Percentiles rank a stretch among this genome's conserved stretches.
Evolutionary conservation across 2,888 invertebrate species (phyloP).

Genomic region (Zeuzera pyrina): DNA sequence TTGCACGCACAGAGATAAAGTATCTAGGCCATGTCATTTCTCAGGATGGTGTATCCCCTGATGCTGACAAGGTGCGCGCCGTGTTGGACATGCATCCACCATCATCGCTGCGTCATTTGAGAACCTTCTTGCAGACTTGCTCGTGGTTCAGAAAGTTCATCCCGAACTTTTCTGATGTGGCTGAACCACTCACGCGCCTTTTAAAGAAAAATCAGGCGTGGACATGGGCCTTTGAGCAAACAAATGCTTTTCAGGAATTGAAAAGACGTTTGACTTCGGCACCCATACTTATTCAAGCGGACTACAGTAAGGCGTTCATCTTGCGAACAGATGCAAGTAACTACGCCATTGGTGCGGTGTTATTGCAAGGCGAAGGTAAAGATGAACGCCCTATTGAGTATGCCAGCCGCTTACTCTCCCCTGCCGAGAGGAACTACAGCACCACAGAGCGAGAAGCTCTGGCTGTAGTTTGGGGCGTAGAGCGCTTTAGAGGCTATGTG

Average conservation of each 20-base stretch:
- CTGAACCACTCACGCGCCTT: slow-evolving; percentile 15
- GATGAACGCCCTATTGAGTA: slow-evolving; percentile 19
- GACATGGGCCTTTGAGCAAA: too few species aligned
- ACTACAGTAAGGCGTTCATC: slow-evolving; percentile 18
- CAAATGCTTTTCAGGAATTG: slow-evolving; percentile 12
- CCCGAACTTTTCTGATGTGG: too few species aligned
- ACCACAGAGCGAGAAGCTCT: slow-evolving; percentile 43
- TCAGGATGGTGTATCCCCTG: too few species aligned
- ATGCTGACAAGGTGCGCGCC: too few species aligned
- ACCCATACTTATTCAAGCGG: slow-evolving; percentile 16
- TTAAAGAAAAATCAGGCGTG: slow-evolving; percentile 16
- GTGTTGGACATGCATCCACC: too few species aligned
- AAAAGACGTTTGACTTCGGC: slow-evolving; percentile 14
- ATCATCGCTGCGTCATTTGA: slow-evolving; percentile 4
- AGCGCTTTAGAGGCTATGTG: slow-evolving; percentile 23
- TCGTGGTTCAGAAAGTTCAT: too few species aligned
- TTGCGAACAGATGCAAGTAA: slow-evolving; percentile 25
- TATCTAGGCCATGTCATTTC: too few species aligned
- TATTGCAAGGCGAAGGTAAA: slow-evolving; percentile 22
- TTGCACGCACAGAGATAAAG: too few species aligned
- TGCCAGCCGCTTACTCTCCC: slow-evolving; percentile 17
- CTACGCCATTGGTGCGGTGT: slow-evolving; percentile 23
- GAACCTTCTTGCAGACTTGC: too few species aligned
- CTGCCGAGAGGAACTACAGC: slow-evolving; percentile 34
- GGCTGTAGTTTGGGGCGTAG: slow-evolving; percentile 19